Percentiles rank a stretch among this genome's conserved stretches.
Evolutionary conservation across 2,888 invertebrate genomes (phyloP).

Genomic region (Trileptium ribeirensis): DNA sequence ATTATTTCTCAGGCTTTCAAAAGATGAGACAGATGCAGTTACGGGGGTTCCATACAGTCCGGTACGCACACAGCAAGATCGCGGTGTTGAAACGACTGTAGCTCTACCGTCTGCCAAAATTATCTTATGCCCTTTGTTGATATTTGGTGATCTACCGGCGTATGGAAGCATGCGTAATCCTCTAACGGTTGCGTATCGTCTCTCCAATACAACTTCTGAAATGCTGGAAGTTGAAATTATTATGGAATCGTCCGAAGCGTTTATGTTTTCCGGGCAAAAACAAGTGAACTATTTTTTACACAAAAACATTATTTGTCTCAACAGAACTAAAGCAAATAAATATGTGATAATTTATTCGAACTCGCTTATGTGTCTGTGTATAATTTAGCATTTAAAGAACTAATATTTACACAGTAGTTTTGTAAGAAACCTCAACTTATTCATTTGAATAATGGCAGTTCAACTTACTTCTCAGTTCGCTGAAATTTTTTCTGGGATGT

Average conservation of each 20-base stretch:
- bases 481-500: too few relatives aligned
- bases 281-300: conserved; percentile 17
- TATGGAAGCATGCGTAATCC: conserved; percentile 14
- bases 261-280: conserved; percentile 28
- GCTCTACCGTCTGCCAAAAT: neutral
- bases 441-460: too few relatives aligned
- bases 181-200: neutral
- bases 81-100: neutral
- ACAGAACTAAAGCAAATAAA: too few relatives aligned
- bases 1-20: too few relatives aligned
- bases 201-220: conserved; percentile 6
- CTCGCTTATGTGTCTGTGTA: too few relatives aligned
- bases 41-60: neutral
- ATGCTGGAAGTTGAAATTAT: conserved; percentile 12
- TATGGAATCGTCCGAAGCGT: conserved; percentile 21
- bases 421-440: too few relatives aligned
- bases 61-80: neutral
- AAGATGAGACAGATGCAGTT: too few relatives aligned
- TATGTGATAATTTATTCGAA: too few relatives aligned
- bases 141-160: neutral
- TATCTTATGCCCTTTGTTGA: conserved; percentile 14
- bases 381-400: too few relatives aligned
- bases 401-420: too few relatives aligned
- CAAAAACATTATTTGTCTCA: neutral
- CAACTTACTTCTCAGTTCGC: too few relatives aligned